These are phyloP conservation scores for Ptilodon capucinus DNA, from an alignment of 2,888 invertebrate species.

Conservation along the genomic window DNA sequence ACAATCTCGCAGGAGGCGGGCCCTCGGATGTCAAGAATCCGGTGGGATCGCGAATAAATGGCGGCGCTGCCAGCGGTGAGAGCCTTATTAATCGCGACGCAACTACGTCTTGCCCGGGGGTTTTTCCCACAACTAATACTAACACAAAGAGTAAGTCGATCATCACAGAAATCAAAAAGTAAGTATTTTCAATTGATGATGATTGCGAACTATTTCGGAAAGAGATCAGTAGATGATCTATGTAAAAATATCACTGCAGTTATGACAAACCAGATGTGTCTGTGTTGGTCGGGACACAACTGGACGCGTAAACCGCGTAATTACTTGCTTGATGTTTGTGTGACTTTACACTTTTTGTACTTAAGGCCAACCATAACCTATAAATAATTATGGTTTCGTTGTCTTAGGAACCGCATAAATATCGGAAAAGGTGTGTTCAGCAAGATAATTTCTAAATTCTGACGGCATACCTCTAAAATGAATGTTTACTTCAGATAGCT, in stretches of 20 bases:
- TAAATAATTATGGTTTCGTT: slow-evolving; percentile 22
- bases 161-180: slow-evolving; percentile 40
- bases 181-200: background rate
- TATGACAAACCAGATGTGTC: background rate
- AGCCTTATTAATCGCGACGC: slow-evolving; percentile 30
- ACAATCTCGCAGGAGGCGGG: slow-evolving; percentile 17
- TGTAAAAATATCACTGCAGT: background rate
- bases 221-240: background rate
- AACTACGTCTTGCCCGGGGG: slow-evolving; percentile 38
- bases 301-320: slow-evolving; percentile 53
- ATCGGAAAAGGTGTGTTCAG: no score
- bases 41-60: background rate
- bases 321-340: slow-evolving; percentile 51
- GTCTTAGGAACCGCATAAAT: background rate
- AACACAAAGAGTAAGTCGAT: slow-evolving; percentile 44
- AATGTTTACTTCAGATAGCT: no score
- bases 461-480: no score
- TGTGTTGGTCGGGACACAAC: slow-evolving; percentile 53
- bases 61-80: slow-evolving; percentile 9
- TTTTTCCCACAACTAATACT: slow-evolving; percentile 45
- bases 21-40: background rate
- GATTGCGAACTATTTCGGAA: background rate
- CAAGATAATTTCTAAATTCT: no score
- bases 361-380: slow-evolving; percentile 47
- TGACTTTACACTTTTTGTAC: slow-evolving; percentile 58